Percentiles rank a stretch among this genome's conserved stretches.
Conservation (phyloP, 2,888 invertebrate genomes). For the Trissoscelio sp. region DNA sequence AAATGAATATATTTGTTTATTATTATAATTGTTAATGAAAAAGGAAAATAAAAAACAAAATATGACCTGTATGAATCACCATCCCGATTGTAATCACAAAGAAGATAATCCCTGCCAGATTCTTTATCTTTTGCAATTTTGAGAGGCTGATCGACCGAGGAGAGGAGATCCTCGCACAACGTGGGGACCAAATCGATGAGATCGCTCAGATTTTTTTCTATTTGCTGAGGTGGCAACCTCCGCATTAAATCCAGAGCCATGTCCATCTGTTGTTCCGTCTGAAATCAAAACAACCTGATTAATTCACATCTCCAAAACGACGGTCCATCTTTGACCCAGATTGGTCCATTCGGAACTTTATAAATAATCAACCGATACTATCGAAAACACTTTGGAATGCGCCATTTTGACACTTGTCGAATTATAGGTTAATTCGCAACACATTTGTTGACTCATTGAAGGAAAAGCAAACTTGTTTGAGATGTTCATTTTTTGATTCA, state of each 20-base stretch:
- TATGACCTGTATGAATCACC: slow-evolving; percentile 90
- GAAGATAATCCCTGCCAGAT: slow-evolving; percentile 97
- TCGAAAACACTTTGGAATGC: slow-evolving; percentile 46
- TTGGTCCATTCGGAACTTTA: neutral
- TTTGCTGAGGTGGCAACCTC: slow-evolving; percentile 99
- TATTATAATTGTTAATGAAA: neutral
- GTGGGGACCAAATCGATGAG: slow-evolving; percentile 98
- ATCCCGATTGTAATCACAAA: slow-evolving; percentile 99
- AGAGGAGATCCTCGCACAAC: slow-evolving; percentile 97
- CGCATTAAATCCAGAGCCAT: slow-evolving; percentile 99
- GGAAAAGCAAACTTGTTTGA: slow-evolving; percentile 6
- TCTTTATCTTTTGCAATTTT: slow-evolving; percentile 98
- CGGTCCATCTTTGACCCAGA: neutral
- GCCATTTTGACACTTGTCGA: slow-evolving; percentile 78
- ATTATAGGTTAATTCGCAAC: slow-evolving; percentile 73
- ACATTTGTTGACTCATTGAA: neutral
- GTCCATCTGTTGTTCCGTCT: slow-evolving; percentile 99
- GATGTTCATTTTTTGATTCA: neutral
- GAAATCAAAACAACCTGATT: slow-evolving; percentile 76
- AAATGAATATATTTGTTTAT: too few species aligned
- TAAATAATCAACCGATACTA: slow-evolving; percentile 31
- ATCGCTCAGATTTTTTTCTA: slow-evolving; percentile 99
- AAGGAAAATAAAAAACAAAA: neutral
- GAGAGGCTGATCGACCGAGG: slow-evolving; percentile 98
- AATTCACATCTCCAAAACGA: neutral